phyloP scores from a whole-genome alignment of 2,113 vertebrate genomes.

The Macquaria ambigua region DNA sequence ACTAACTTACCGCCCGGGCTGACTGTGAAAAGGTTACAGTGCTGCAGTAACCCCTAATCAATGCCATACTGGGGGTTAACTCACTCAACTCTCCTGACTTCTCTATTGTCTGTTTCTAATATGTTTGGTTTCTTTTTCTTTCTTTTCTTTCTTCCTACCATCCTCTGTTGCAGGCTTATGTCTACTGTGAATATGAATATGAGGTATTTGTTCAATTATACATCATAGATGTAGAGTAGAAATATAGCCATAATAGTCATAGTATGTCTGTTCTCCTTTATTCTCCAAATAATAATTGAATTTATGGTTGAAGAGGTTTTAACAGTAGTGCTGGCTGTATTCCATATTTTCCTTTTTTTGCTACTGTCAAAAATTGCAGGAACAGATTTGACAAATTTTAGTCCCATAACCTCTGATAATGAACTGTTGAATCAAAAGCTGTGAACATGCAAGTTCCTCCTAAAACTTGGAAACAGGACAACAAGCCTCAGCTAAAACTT shows the following conservation, averaged over 20 bases:
- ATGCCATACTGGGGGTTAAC: slow-evolving; percentile 65
- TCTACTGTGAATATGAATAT: slow-evolving; percentile 45
- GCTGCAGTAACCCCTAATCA: slow-evolving; percentile 67
- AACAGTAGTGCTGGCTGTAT: neutral
- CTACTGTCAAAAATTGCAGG: neutral
- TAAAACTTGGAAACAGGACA: slow-evolving; percentile 6
- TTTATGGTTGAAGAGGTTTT: neutral
- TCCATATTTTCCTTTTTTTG: too few relatives aligned
- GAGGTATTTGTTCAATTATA: slow-evolving; percentile 55
- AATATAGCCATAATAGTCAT: neutral
- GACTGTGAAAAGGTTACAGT: slow-evolving; percentile 66
- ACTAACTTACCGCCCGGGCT: slow-evolving; percentile 37
- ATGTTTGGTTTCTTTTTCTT: slow-evolving; percentile 4
- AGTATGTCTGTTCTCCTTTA: neutral
- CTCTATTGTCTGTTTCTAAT: slow-evolving; percentile 33
- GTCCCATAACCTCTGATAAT: neutral
- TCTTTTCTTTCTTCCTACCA: neutral
- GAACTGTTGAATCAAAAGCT: slow-evolving; percentile 27
- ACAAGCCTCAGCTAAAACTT: neutral
- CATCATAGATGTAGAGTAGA: slow-evolving; percentile 8
- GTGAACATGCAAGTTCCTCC: slow-evolving; percentile 28
- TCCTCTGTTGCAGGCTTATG: slow-evolving; percentile 35
- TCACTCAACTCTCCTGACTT: slow-evolving; percentile 7
- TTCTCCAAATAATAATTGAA: neutral
- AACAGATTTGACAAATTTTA: slow-evolving; percentile 15